These are phyloP conservation scores for Asteroscopus sphinx DNA, from an alignment of 2,888 invertebrate species.

Conservation along the genomic window DNA sequence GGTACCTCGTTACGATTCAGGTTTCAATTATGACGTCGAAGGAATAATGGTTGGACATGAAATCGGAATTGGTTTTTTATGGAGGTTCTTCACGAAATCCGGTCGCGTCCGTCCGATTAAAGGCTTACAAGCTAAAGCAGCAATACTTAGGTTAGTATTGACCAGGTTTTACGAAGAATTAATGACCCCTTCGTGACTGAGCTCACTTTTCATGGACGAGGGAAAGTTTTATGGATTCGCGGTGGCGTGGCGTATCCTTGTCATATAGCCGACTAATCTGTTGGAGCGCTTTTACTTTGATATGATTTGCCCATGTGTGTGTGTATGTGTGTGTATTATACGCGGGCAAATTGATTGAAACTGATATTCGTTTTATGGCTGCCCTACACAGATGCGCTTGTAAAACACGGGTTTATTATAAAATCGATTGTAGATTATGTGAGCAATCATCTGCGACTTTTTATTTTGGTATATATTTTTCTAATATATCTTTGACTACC, in stretches of 20 bases:
- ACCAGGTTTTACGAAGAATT: constrained; percentile 69
- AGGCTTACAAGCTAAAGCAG: constrained; percentile 54
- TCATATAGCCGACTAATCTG: constrained; percentile 69
- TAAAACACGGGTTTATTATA: constrained; percentile 37
- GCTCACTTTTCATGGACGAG: constrained; percentile 79
- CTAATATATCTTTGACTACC: no score
- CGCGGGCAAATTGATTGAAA: constrained; percentile 60
- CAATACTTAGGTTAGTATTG: constrained; percentile 53
- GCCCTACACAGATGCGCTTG: constrained; percentile 31
- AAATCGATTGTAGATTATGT: constrained; percentile 51
- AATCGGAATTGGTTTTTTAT: constrained; percentile 39
- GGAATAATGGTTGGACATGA: constrained; percentile 38
- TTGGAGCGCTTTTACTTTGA: constrained; percentile 63
- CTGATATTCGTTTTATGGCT: constrained; percentile 61
- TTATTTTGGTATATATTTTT: no score
- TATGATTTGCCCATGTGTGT: constrained; percentile 54
- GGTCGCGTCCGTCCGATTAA: constrained; percentile 77
- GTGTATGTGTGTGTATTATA: constrained; percentile 32
- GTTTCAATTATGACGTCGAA: constrained; percentile 58
- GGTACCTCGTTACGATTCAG: constrained; percentile 36
- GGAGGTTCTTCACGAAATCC: constrained; percentile 61
- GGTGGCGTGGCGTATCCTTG: constrained; percentile 65
- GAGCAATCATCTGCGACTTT: constrained; percentile 34
- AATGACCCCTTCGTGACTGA: constrained; percentile 84
- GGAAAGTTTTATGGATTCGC: constrained; percentile 82